Base-by-base conservation (phyloP, 2,113 vertebrate species). In the Notarius quadriscutis region DNA sequence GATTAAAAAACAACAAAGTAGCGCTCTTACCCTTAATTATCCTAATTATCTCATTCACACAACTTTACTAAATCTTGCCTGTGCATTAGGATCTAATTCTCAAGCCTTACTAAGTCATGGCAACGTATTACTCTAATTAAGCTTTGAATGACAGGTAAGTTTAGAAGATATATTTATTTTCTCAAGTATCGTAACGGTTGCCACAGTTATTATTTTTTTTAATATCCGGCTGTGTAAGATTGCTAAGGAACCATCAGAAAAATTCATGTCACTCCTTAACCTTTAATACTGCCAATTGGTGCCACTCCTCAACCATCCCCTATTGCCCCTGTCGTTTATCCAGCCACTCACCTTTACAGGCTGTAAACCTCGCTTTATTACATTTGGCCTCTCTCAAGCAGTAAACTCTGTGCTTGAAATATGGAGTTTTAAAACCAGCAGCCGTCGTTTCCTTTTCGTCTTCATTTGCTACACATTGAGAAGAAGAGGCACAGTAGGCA, bases 301-400 rank as follows among this genome's bases (percentile, higher is more conserved):
- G 15, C n/a, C 57, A 27, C 30, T 81, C 27, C 25, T 65, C 41
- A 86, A 86, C 63, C 30, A 34, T 50, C 9, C 50, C 75, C 1
- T 53, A 5, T 53, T 15, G 22, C 41, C 69, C 4, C 9, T 5
- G 67, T 10, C 50, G 12, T 75, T 62, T 71, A 71, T 67, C 25
- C 48, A 30, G 17, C 60, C 60, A n/a, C 17, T 65, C 84, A 30
- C 58, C 55, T 86, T 86, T 57, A 86, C 58, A 63, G 67, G 22
- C 79, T 83, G 69, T 65, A 65, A 86, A 86, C 7, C 60, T 53
- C 0, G n/a, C 41, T 79, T 79, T 78, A 79, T 63, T 65, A 25
- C 55, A 17, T 48, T 51, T 34, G n/a, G 81, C n/a, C 8, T 62
- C 34, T 62, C 30, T 30, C 86, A n/a, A 74, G 57, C 80, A 7